Evolutionary conservation across 2,797 vertebrate species (phyloP), one percentile per base, ranked within the genome.

Genomic region (Ctenochaetus hawaiiensis): DNA sequence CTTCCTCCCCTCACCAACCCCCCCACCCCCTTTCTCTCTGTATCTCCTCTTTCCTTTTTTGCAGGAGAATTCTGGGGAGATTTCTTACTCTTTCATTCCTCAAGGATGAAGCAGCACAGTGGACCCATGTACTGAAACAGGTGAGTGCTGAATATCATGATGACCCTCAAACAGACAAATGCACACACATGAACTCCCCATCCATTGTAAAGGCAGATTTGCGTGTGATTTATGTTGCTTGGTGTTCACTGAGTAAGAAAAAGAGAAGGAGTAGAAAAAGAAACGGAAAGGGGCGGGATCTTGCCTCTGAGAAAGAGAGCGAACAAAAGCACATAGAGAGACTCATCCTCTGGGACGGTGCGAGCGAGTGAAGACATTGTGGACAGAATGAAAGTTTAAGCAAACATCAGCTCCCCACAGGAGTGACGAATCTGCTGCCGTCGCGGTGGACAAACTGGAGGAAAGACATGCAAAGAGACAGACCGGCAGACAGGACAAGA

Each of bases 1-100:
- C 74, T 34, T 45, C 66, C 71, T 64, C 76, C 41, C 57, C 43
- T 61, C 30, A 30, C 30, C 30, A 2, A 30, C 30, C 78, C 53
- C 57, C 48, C 16, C 37, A 59, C 64, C 62, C 3, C 30, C 52
- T 41, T 54, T 64, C 51, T 65, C 47, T 72, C 78, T 70, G 7
- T 52, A 20, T 78, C 68, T 75, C 62, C 67, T 48, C 64, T 69
- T 84, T 30, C 30, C 77, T 87, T 47, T 87, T 53, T 83, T 77
- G 69, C 89, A 94, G 93, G 93, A 92, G 93, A 94, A 94, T 94
- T 94, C 92, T 92, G 82, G 74, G 92, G 92, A 90, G 92, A 90
- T 92, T 93, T 92, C 92, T 78, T 75, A 53, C 73, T 92, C 92
- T 94, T 92, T 94, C 91, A 62, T 87, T 92, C 87, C 90, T 91